Evolutionary conservation across 2,888 invertebrate genomes (phyloP), one percentile per base, ranked within the genome.

Genomic region (Mimas tiliae): DNA sequence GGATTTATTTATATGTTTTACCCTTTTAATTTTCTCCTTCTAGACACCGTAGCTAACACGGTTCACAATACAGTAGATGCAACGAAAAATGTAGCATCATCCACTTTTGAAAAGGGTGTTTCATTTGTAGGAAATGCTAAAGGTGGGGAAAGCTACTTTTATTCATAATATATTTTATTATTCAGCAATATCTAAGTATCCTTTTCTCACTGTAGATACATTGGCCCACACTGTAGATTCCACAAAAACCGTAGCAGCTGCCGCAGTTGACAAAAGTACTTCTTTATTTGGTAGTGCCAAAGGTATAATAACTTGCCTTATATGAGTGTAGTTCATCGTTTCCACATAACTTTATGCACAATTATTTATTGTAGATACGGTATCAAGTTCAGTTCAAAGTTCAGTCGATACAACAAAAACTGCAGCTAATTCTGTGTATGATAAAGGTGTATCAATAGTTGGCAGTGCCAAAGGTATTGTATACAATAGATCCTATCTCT

Each of bases 381-480:
- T 86, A 74, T 76, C 83, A 70, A 81, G 74, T 71, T 81, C 81
- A 19, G 83, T 86, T 74, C 76, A 83, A 70, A 81, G 74, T 71
- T 82, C 82, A 68, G 78, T 87, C 74, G 86, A 87, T 68, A 75
- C 81, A n/a, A 86, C 88, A 38, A 88, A 83, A 73, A 81, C 76
- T 63, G 81, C 79, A 9, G 83, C 89, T 33, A 73, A 81, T 21
- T 80, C 83, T 21, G 82, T 82, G 62, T 75, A 81, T 65, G 85
- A 88, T 67, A 88, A 86, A 67, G 78, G 88, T 64, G 72, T 74
- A 19, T 75, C 83, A 52, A 52, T 85, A 65, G 77, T 85, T 71
- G 85, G 82, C 68, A 76, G 74, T 72, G 85, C 85, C 52, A 85
- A 87, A 88, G 86, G 82, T 83, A 82, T 64, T 14, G 63, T 65